phyloP scores from a whole-genome alignment of 2,113 vertebrate genomes.

The Aix galericulata region DNA sequence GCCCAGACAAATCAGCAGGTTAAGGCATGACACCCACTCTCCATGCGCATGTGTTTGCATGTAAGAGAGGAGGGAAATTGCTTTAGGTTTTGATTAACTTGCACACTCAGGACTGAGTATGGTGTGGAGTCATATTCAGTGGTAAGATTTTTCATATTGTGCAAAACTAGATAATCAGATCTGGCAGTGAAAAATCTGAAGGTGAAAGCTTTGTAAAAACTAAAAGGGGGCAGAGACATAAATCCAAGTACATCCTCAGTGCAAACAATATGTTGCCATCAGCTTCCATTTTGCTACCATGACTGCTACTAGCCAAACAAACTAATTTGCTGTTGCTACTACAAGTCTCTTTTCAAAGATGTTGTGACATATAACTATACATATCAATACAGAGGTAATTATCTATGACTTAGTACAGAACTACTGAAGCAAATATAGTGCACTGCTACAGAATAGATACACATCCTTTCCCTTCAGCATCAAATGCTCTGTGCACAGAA shows the following conservation, averaged over 20 bases:
- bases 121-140: not conserved
- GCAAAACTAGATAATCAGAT: not conserved
- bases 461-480: not conserved
- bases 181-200: not conserved
- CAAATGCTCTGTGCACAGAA: not conserved
- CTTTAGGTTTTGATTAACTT: not conserved
- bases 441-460: not conserved
- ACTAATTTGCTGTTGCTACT: not conserved
- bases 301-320: not conserved
- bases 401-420: not conserved
- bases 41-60: not conserved
- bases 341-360: not conserved
- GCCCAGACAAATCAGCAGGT: not conserved
- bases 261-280: not conserved
- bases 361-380: not conserved
- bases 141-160: not conserved
- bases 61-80: not conserved
- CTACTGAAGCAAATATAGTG: not conserved
- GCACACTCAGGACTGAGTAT: not conserved
- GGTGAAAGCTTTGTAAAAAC: not conserved
- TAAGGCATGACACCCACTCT: not conserved
- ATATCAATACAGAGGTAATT: not conserved
- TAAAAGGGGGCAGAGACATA: constrained; percentile 7
- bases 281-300: constrained; percentile 9
- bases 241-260: not conserved